phyloP scores from a whole-genome alignment of 2,113 vertebrate species.

The Phoenicopterus ruber region DNA sequence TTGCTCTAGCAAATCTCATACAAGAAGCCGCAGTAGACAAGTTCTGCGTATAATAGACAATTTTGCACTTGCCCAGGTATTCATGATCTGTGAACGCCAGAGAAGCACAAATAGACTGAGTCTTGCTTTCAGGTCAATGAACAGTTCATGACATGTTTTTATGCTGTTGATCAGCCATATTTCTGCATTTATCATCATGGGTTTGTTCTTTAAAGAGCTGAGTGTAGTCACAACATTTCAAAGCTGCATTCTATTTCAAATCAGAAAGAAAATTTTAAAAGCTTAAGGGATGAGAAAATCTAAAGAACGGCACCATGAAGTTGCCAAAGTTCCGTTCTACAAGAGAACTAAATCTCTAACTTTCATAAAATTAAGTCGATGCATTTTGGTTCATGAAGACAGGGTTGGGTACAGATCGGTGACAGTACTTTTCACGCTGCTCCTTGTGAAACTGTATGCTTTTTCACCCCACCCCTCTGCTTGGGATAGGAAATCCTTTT shows the following conservation, averaged over 20 bases:
- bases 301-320: not conserved
- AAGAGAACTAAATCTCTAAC: not conserved
- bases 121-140: not conserved
- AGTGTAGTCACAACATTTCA: not conserved
- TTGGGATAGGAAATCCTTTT: not conserved
- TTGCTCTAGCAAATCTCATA: not conserved
- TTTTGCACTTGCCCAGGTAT: not conserved
- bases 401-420: not conserved
- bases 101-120: not conserved
- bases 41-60: not conserved
- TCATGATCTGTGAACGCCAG: not conserved
- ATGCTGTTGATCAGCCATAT: not conserved
- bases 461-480: not conserved
- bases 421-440: not conserved
- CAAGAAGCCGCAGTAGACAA: not conserved
- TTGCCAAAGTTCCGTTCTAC: not conserved
- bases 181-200: not conserved
- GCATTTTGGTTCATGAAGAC: not conserved
- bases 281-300: not conserved
- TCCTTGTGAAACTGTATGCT: not conserved
- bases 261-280: not conserved
- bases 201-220: not conserved
- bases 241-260: not conserved
- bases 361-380: not conserved
- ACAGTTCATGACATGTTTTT: not conserved